These are phyloP conservation scores for Archocentrus centrarchus DNA, from an alignment of 2,113 vertebrate genomes.

Conservation along the genomic window DNA sequence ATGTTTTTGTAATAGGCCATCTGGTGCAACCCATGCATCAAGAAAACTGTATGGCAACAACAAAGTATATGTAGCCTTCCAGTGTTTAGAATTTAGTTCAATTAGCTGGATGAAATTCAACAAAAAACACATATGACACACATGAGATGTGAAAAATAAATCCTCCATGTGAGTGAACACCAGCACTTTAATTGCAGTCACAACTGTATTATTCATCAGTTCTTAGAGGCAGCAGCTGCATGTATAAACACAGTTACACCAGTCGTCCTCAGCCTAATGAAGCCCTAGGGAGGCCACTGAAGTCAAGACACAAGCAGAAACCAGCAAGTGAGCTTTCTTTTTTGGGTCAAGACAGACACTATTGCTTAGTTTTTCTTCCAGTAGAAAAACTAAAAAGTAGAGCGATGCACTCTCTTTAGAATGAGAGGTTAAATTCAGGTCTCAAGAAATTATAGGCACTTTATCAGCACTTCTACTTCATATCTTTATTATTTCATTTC, in stretches of 20 bases:
- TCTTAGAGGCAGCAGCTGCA: constrained; percentile 17
- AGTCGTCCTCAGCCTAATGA: constrained; percentile 37
- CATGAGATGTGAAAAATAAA: constrained; percentile 9
- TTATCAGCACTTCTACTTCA: neutral
- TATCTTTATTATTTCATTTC: neutral
- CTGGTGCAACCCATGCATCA: neutral
- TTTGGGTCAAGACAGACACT: neutral
- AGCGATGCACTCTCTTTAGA: neutral
- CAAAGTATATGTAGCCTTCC: no score
- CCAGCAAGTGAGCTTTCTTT: constrained; percentile 23
- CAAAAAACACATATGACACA: constrained; percentile 8
- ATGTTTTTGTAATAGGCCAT: no score
- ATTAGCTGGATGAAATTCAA: neutral
- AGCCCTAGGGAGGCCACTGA: constrained; percentile 35
- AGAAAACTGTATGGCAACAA: constrained; percentile 5
- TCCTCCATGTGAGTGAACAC: neutral
- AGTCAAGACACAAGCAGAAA: constrained; percentile 38
- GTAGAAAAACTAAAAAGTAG: constrained; percentile 2
- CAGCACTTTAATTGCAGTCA: constrained; percentile 27
- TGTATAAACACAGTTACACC: constrained; percentile 33
- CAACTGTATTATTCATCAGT: constrained; percentile 60
- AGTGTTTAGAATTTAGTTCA: neutral
- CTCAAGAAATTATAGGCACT: neutral
- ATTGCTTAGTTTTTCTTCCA: neutral
- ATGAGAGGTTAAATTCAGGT: constrained; percentile 10